Base-by-base conservation (phyloP, 2,797 vertebrate genomes). In the Anisognathus igniventris region DNA sequence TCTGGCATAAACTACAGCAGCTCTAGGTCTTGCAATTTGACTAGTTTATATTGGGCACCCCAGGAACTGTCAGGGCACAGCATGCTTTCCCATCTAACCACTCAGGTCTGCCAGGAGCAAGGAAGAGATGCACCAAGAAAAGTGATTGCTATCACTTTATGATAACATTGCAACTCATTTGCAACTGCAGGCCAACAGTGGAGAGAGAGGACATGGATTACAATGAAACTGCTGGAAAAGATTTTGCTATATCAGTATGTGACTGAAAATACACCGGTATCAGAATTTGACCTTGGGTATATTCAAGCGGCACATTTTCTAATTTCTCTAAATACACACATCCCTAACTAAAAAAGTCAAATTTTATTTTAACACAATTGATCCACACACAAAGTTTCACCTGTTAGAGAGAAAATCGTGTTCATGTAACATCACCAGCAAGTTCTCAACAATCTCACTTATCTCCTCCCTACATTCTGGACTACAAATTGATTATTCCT, bases 331-430 rank as follows among this genome's bases (percentile, higher is more conserved):
- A 95, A 78, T 39, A 77, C 33, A 53, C 1, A 7, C 23, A 28
- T 18, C 7, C 30, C 12, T 62, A 81, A 90, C 68, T 25, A 7
- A 84, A 92, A 71, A 84, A 57, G 21, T 18, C 31, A 72, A 78
- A 54, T 78, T 30, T 48, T 25, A 65, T 61, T 75, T 83, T 42
- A 93, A 67, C 24, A 66, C 3, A 48, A 37, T 71, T 67, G 64
- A 67, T 60, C 39, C 37, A 73, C 33, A 73, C 40, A 73, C 27
- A 70, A 92, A 85, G 21, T 67, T 96, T 90, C 91, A 99, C 98
- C 98, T 98, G 97, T 99, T 99, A 58, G 98, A 99, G 44, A 99
- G 97, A 77, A 98, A 97, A 96, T 99, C 97, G 33, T 99, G 98
- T 94, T 99, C 98, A 89, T 98, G 98, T 58, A 99, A 96, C 86